Base-by-base conservation (phyloP, 2,113 vertebrate genomes). In the Rattus rattus region DNA sequence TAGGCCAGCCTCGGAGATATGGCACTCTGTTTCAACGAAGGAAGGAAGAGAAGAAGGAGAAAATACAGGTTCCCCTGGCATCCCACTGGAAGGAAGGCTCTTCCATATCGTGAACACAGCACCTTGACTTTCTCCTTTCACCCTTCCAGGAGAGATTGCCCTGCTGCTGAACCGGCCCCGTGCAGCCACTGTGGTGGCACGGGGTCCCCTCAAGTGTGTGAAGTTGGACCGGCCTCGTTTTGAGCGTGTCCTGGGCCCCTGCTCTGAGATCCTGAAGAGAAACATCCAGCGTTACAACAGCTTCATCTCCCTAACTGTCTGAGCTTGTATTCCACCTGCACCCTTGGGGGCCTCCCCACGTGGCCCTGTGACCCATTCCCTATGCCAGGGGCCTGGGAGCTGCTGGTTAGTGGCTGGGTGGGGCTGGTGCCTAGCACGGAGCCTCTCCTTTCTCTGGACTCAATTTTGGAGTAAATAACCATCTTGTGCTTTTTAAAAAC, bases 251-350 rank as follows among this genome's bases (percentile, higher is more conserved):
- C 99, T 99, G 1, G 99, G 99, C 2, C 99, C 99, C 28, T 99
- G 99, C 97, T 99, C 99, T 0, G 99, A 99, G 97, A 99, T 99
- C 98, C 99, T 99, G 91, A 99, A 99, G 98, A 99, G 99, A 80
- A 99, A 99, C 99, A 99, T 99, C 97, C 99, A 99, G 98, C 99
- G 99, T 98, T 99, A 99, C 98, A 99, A 99, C 99, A 99, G 99
- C 97, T 99, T 99, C 98, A 99, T 99, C 98, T 99, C 99, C 1
- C 99, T 99, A 95, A 99, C 99, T 0, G 99, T 99, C 98, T 99
- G 98, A 96, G 96, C 96, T 94, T 69, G 43, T 59, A 10, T 4
- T 33, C 0, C 47, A 0, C 73, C 61, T 14, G 47, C 8, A 30
- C 16, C 22, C 4, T 43, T 17, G 4, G 28, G 28, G 65, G 7